Conservation (phyloP, 1,140 invertebrate species). For the Trialeurodes vaporariorum region DNA sequence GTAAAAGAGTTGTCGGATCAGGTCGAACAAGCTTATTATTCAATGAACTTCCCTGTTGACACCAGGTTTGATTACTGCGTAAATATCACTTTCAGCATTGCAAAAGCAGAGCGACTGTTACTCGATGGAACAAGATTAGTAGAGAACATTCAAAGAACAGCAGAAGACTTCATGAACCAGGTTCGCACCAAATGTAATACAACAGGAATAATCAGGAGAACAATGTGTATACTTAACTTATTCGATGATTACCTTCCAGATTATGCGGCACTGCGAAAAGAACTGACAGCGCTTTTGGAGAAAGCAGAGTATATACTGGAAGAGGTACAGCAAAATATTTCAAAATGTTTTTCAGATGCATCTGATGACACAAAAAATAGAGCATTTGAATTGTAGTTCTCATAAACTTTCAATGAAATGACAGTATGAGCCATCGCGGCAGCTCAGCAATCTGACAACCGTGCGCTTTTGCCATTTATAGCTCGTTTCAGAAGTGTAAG, state of each 20-base stretch:
- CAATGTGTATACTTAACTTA: background rate
- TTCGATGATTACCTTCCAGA: background rate
- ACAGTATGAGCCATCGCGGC: too few relatives aligned
- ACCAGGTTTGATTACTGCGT: background rate
- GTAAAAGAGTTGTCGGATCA: background rate
- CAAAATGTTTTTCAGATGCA: background rate
- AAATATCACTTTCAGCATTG: background rate
- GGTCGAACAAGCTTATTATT: background rate
- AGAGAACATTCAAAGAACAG: background rate
- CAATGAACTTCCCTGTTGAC: background rate
- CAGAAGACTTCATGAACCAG: background rate
- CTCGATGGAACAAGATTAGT: background rate
- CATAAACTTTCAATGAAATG: too few relatives aligned
- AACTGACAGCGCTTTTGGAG: background rate
- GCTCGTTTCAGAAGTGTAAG: too few relatives aligned
- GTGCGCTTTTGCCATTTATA: too few relatives aligned
- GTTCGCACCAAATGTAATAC: background rate
- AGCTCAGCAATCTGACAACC: too few relatives aligned
- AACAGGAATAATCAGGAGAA: background rate
- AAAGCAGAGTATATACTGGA: background rate
- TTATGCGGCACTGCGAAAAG: background rate
- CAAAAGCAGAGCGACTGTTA: background rate
- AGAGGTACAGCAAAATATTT: background rate
- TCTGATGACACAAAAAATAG: too few relatives aligned
- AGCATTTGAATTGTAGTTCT: too few relatives aligned